These are phyloP conservation scores for Eubucco bourcierii DNA, from an alignment of 2,113 vertebrate species.

Conservation along the genomic window DNA sequence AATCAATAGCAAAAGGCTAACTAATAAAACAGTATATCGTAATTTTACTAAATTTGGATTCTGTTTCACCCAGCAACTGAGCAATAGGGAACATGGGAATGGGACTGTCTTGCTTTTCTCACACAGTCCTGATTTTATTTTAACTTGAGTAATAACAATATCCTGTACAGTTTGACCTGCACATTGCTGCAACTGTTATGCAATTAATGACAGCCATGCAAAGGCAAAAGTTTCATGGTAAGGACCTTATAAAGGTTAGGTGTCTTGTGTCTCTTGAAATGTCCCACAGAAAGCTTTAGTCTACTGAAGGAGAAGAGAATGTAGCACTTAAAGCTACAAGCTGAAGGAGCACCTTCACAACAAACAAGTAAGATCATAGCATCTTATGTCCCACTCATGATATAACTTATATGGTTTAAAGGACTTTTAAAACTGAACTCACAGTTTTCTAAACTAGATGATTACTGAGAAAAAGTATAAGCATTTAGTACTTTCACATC, in stretches of 20 bases:
- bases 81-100: constrained; percentile 35
- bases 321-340: neutral
- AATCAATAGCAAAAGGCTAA: neutral
- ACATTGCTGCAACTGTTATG: neutral
- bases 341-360: neutral
- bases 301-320: neutral
- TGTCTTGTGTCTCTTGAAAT: neutral
- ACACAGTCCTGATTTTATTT: constrained; percentile 46
- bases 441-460: neutral
- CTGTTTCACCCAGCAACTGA: neutral
- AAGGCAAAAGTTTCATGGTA: neutral
- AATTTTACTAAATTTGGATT: constrained; percentile 57
- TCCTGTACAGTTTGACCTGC: constrained; percentile 5
- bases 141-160: constrained; percentile 47
- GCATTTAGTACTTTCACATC: neutral
- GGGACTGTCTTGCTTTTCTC: constrained; percentile 27
- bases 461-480: neutral
- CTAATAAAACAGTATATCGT: neutral
- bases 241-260: neutral
- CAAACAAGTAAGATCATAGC: neutral
- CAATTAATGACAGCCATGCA: neutral
- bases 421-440: neutral
- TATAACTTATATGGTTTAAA: neutral
- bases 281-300: neutral
- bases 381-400: neutral